Percentiles rank a stretch among this genome's conserved stretches.
Evolutionary conservation across 2,888 invertebrate genomes (phyloP).

Genomic region (Pimpla rufipes): DNA sequence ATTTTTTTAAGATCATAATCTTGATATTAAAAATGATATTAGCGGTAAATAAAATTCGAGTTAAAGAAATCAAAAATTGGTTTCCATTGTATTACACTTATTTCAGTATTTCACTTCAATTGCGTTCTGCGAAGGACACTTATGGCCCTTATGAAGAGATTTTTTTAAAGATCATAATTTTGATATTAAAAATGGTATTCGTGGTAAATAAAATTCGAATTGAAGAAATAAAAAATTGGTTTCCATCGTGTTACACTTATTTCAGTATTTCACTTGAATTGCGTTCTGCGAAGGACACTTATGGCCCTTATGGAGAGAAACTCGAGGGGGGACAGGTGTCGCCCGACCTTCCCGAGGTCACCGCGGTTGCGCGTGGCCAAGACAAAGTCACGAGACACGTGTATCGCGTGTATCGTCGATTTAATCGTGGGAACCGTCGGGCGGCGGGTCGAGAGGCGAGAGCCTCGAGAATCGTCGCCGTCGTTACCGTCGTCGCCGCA

Average conservation of each 20-base stretch:
- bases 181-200: too few relatives aligned
- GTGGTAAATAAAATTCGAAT: too few relatives aligned
- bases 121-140: not conserved
- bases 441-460: conserved; percentile 53
- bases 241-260: not conserved
- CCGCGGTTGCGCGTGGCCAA: conserved; percentile 26
- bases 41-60: too few relatives aligned
- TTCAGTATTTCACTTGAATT: not conserved
- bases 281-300: not conserved
- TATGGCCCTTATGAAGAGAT: conserved; percentile 10
- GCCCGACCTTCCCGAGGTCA: conserved; percentile 68
- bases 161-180: too few relatives aligned
- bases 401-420: conserved; percentile 76
- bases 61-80: too few relatives aligned
- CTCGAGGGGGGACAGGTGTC: conserved; percentile 60
- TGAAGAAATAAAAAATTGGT: not conserved
- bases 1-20: too few relatives aligned
- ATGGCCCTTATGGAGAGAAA: not conserved
- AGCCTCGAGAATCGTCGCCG: conserved; percentile 23
- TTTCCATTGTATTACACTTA: not conserved
- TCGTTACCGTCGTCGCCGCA: too few relatives aligned
- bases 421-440: conserved; percentile 82
- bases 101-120: not conserved
- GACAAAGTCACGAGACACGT: conserved; percentile 14
- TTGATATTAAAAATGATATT: too few relatives aligned